phyloP scores from a whole-genome alignment of 2,113 vertebrate species.

The Campylomormyrus numenius region DNA sequence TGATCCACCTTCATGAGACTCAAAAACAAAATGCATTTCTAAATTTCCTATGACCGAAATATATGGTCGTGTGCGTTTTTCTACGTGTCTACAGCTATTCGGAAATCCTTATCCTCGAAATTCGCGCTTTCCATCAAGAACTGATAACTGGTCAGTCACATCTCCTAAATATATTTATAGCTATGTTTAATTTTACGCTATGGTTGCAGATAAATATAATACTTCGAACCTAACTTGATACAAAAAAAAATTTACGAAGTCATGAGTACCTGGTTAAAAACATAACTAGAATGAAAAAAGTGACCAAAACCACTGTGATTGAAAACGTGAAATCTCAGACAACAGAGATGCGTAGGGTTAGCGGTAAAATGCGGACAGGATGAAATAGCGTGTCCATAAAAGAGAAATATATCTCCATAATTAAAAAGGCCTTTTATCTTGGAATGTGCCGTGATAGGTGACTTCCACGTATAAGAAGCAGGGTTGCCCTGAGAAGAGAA shows the following conservation, averaged over 20 bases:
- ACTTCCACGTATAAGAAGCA: background rate
- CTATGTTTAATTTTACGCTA: background rate
- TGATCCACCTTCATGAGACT: background rate
- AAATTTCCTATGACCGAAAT: background rate
- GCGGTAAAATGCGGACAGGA: slow-evolving; percentile 26
- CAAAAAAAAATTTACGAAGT: background rate
- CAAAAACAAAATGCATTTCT: background rate
- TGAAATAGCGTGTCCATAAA: background rate
- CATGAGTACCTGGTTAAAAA: background rate
- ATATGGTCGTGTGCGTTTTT: background rate
- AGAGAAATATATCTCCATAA: background rate
- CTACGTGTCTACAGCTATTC: background rate
- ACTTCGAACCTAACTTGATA: background rate
- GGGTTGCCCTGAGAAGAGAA: background rate
- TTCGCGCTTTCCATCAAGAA: background rate
- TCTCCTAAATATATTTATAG: background rate
- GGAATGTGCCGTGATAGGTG: background rate
- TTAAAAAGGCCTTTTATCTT: background rate
- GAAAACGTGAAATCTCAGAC: slow-evolving; percentile 30
- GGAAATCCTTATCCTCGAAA: background rate
- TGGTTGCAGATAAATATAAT: background rate
- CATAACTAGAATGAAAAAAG: background rate
- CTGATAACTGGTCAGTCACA: background rate
- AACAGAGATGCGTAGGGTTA: slow-evolving; percentile 45
- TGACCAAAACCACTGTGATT: background rate